A percentile compares a stretch with the other conserved stretches of the same genome.
These are phyloP conservation scores for Paguma larvata DNA, from an alignment of 2,797 vertebrate species.

Conservation along the genomic window DNA sequence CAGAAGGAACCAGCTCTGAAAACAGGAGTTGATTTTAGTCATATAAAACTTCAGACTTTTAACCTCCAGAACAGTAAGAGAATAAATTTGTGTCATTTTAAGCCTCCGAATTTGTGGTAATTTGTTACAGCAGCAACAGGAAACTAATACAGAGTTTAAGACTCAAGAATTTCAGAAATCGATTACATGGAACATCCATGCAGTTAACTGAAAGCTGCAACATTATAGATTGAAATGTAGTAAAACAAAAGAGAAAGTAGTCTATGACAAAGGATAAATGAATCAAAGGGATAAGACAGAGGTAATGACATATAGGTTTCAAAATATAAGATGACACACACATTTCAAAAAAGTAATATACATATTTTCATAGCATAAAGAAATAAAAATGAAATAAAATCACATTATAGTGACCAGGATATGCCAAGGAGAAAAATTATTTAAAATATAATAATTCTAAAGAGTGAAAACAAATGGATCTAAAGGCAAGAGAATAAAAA, in stretches of 20 bases:
- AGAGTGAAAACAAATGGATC: not conserved
- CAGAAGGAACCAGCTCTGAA: not conserved
- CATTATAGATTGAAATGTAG: not conserved
- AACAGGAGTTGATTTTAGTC: not conserved
- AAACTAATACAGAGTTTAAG: not conserved
- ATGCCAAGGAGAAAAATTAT: not conserved
- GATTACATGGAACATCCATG: not conserved
- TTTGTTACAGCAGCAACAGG: not conserved
- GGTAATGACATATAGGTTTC: not conserved
- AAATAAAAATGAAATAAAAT: conserved; percentile 4
- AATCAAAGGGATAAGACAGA: not conserved
- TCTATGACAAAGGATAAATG: not conserved
- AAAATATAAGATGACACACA: not conserved
- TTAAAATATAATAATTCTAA: not conserved
- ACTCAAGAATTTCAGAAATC: not conserved
- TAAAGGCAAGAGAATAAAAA: not conserved
- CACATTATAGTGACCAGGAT: not conserved
- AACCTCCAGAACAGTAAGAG: too few species aligned
- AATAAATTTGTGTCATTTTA: too few species aligned
- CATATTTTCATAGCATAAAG: not conserved
- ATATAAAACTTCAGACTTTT: not conserved
- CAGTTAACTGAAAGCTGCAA: not conserved
- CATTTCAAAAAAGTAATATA: not conserved
- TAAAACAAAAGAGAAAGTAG: not conserved
- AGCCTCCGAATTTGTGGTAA: not conserved